Percentiles rank a stretch among this genome's conserved stretches.
Evolutionary conservation across 2,888 invertebrate genomes (phyloP).

Genomic region (Aleiodes alternator): DNA sequence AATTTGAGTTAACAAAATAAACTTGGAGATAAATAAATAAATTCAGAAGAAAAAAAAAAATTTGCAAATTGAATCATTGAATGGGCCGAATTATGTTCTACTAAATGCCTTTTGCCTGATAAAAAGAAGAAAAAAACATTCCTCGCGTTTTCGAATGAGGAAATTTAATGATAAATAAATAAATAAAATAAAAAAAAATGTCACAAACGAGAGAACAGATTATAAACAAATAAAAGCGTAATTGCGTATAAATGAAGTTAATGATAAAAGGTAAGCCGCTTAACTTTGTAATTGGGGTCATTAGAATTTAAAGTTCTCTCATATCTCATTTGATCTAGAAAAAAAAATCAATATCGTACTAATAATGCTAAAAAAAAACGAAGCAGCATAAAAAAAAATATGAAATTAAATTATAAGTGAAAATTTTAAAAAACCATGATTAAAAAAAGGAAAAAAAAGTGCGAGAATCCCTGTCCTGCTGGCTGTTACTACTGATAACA

Average conservation of each 20-base stretch:
- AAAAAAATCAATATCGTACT: background rate
- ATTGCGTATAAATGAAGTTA: slow-evolving; percentile 37
- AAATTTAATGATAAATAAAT: slow-evolving; percentile 41
- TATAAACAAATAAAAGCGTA: slow-evolving; percentile 21
- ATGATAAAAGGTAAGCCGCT: slow-evolving; percentile 21
- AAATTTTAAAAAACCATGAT: slow-evolving; percentile 39
- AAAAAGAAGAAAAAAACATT: too few species aligned
- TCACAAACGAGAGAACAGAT: slow-evolving; percentile 14
- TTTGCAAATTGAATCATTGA: slow-evolving; percentile 44
- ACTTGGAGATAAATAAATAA: slow-evolving; percentile 12
- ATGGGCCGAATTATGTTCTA: slow-evolving; percentile 54
- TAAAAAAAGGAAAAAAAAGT: slow-evolving; percentile 58
- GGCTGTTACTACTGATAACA: slow-evolving; percentile 72
- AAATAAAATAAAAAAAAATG: slow-evolving; percentile 22
- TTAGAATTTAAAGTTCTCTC: background rate
- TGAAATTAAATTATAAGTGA: slow-evolving; percentile 15
- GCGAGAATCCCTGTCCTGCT: slow-evolving; percentile 70
- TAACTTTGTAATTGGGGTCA: background rate
- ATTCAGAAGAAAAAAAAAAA: slow-evolving; percentile 45
- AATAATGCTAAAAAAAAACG: slow-evolving; percentile 1
- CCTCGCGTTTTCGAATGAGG: too few species aligned
- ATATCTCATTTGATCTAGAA: background rate
- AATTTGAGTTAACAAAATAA: background rate
- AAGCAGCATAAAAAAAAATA: slow-evolving; percentile 20
- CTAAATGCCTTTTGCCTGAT: slow-evolving; percentile 54